These are phyloP conservation scores for Drosophila kohkoa DNA, from an alignment of 1,140 invertebrate genomes.

Conservation along the genomic window DNA sequence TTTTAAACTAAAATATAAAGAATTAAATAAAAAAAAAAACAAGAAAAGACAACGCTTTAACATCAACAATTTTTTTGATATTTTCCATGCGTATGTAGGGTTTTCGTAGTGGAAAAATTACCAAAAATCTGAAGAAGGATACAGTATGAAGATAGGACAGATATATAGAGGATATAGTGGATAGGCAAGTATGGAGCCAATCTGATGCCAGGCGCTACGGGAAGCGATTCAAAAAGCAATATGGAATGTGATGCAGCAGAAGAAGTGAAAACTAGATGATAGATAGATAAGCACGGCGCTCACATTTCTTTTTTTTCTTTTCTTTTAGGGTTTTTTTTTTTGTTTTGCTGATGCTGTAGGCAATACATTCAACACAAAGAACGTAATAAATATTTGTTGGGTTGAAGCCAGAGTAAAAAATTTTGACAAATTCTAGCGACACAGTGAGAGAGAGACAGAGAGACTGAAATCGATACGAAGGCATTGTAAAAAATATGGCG, in stretches of 20 bases:
- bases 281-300: conserved; percentile 65
- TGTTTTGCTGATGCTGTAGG: conserved; percentile 69
- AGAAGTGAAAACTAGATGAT: conserved; percentile 35
- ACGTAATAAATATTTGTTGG: conserved; percentile 42
- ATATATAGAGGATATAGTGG: conserved; percentile 11
- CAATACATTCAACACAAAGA: conserved; percentile 53
- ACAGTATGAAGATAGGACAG: conserved; percentile 16
- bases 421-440: conserved; percentile 64
- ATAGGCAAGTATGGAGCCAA: conserved; percentile 11
- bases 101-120: conserved; percentile 77
- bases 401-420: conserved; percentile 59
- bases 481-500: conserved; percentile 71
- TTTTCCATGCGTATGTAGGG: conserved; percentile 79
- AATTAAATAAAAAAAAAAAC: conserved; percentile 73
- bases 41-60: conserved; percentile 74
- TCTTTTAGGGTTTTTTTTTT: conserved; percentile 34
- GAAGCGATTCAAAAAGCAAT: conserved; percentile 55
- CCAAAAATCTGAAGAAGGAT: conserved; percentile 53
- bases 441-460: conserved; percentile 6
- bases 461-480: conserved; percentile 42
- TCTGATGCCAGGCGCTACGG: conserved; percentile 52
- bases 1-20: conserved; percentile 83
- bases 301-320: conserved; percentile 44
- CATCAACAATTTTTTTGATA: conserved; percentile 78
- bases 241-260: conserved; percentile 25